Conservation (phyloP, 2,113 vertebrate genomes). For the Noctilio leporinus region DNA sequence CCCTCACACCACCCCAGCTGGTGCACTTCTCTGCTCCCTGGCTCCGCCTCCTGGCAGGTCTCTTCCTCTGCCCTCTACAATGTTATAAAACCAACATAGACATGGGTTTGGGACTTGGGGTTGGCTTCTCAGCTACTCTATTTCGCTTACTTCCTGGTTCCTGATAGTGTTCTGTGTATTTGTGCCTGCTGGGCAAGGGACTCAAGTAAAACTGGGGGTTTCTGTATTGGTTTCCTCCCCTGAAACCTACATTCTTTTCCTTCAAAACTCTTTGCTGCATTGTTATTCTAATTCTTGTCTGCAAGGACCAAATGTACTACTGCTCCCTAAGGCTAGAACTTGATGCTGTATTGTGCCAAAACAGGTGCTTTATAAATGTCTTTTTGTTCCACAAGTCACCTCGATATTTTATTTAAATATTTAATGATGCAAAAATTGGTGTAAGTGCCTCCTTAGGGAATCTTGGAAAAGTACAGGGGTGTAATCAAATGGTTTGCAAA, state of each 20-base stretch:
- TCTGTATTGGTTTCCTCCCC: background rate
- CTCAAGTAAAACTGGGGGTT: background rate
- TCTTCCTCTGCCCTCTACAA: too few species aligned
- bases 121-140: background rate
- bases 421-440: constrained; percentile 60
- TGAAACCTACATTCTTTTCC: background rate
- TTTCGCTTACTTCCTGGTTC: background rate
- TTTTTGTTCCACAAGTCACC: constrained; percentile 38
- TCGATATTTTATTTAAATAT: constrained; percentile 63
- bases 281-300: background rate
- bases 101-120: background rate
- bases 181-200: background rate
- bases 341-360: background rate
- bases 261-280: background rate
- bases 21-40: too few species aligned
- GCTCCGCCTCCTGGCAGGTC: too few species aligned
- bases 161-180: background rate
- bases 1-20: too few species aligned
- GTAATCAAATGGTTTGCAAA: constrained; percentile 56
- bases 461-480: constrained; percentile 32
- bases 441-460: constrained; percentile 53
- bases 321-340: background rate
- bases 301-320: background rate
- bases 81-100: background rate
- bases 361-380: constrained; percentile 28